phyloP scores from a whole-genome alignment of 1,140 invertebrate genomes.

The Drosophila parabipectinata region DNA sequence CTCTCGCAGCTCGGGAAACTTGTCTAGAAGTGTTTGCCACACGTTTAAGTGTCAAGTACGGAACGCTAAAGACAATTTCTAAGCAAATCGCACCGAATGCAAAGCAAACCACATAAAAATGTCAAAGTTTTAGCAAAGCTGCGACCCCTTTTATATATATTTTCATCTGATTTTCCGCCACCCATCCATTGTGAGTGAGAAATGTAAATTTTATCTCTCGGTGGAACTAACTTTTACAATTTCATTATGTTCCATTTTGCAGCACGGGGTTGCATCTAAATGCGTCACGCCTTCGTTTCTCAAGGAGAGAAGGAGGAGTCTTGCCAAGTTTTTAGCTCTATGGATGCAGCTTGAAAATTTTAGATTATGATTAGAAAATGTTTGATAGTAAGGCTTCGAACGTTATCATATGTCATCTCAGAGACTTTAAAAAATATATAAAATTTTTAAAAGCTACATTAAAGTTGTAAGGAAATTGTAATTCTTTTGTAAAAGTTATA shows the following conservation, averaged over 20 bases:
- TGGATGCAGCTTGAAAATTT: neutral
- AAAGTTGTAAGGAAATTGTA: too few relatives aligned
- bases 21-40: constrained; percentile 69
- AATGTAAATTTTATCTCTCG: constrained; percentile 80
- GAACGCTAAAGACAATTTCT: constrained; percentile 75
- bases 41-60: constrained; percentile 80
- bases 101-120: constrained; percentile 67
- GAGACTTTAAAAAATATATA: neutral
- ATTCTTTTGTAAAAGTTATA: too few relatives aligned
- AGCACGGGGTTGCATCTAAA: constrained; percentile 57
- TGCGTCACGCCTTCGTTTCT: constrained; percentile 42
- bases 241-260: constrained; percentile 80
- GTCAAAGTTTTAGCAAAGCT: constrained; percentile 62
- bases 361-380: constrained; percentile 3
- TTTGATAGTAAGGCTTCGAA: neutral
- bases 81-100: constrained; percentile 75
- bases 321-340: constrained; percentile 5
- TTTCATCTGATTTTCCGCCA: constrained; percentile 7
- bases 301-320: neutral
- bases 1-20: constrained; percentile 16
- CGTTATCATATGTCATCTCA: neutral
- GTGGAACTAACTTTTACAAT: constrained; percentile 76
- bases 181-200: constrained; percentile 55
- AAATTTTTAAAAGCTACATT: neutral
- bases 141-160: neutral